Conservation (phyloP, 2,113 vertebrate genomes). For the Diphyllodes magnificus region DNA sequence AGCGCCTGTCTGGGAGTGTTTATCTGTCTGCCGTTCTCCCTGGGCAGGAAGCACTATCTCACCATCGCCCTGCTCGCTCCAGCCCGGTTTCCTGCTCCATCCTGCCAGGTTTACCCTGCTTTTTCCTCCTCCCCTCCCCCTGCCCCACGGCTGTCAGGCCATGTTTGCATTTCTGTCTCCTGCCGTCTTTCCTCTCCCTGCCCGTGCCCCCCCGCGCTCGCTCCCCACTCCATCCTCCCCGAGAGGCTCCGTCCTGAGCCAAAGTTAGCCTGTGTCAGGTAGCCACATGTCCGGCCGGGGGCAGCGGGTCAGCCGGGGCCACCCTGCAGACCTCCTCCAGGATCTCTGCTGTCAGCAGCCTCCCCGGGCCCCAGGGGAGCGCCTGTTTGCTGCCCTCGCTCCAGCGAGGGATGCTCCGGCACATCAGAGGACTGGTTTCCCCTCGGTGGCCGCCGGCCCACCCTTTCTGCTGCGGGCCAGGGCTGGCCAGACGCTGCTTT, state of each 20-base stretch:
- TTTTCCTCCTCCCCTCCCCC: slow-evolving; percentile 65
- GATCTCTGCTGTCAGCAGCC: slow-evolving; percentile 81
- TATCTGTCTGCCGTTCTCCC: slow-evolving; percentile 64
- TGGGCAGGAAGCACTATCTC: slow-evolving; percentile 73
- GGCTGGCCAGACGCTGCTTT: background rate
- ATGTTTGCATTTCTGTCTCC: slow-evolving; percentile 75
- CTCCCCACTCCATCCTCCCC: slow-evolving; percentile 55
- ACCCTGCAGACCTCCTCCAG: slow-evolving; percentile 83
- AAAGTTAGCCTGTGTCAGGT: slow-evolving; percentile 69
- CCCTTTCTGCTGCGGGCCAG: background rate
- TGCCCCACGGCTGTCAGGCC: slow-evolving; percentile 61
- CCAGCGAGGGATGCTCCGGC: slow-evolving; percentile 10
- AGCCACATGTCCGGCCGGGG: slow-evolving; percentile 67
- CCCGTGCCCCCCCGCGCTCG: background rate
- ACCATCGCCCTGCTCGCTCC: slow-evolving; percentile 68
- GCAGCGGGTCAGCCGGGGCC: slow-evolving; percentile 78
- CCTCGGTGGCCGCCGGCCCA: background rate
- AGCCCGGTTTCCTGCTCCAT: slow-evolving; percentile 75
- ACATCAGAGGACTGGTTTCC: slow-evolving; percentile 50
- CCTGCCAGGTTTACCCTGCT: slow-evolving; percentile 70
- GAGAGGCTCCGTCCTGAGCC: slow-evolving; percentile 52
- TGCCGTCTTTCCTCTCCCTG: slow-evolving; percentile 60
- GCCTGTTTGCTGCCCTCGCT: slow-evolving; percentile 25
- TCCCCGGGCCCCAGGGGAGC: slow-evolving; percentile 6
- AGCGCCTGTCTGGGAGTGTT: background rate